These are phyloP conservation scores for Lycia hirtaria DNA, from an alignment of 2,888 invertebrate genomes.

Conservation along the genomic window DNA sequence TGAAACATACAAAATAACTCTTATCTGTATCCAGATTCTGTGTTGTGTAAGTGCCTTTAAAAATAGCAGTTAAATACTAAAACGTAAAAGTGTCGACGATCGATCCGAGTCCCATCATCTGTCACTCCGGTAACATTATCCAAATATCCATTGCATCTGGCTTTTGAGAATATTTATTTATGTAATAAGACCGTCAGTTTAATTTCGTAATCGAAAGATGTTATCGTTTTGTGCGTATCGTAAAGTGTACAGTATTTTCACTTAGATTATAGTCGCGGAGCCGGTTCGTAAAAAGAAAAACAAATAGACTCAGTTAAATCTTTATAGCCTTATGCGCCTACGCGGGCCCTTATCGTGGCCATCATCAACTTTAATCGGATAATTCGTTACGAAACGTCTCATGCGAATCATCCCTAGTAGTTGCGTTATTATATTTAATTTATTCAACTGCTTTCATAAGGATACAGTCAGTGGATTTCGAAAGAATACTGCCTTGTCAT, in stretches of 20 bases:
- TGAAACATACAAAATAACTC: constrained; percentile 27
- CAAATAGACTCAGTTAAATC: constrained; percentile 47
- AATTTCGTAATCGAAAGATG: constrained; percentile 40
- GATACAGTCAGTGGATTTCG: constrained; percentile 48
- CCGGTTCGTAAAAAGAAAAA: constrained; percentile 53
- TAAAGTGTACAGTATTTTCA: constrained; percentile 50
- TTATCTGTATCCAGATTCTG: constrained; percentile 34
- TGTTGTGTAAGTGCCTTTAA: constrained; percentile 9
- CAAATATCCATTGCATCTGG: neutral
- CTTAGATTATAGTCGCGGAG: constrained; percentile 41
- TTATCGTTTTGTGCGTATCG: constrained; percentile 41
- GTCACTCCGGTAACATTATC: neutral
- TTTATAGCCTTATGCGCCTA: constrained; percentile 57
- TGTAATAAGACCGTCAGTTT: constrained; percentile 21
- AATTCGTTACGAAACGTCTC: constrained; percentile 56
- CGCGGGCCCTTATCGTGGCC: constrained; percentile 51
- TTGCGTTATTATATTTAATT: constrained; percentile 50
- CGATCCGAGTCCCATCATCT: constrained; percentile 1
- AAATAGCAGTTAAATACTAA: constrained; percentile 6
- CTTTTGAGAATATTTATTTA: constrained; percentile 3
- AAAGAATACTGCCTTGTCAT: constrained; percentile 53
- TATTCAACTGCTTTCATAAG: constrained; percentile 54
- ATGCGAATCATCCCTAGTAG: constrained; percentile 51
- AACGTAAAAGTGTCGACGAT: neutral
- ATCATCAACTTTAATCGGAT: constrained; percentile 55